These are phyloP conservation scores for Melanargia galathea DNA, from an alignment of 2,888 invertebrate genomes.

Conservation along the genomic window DNA sequence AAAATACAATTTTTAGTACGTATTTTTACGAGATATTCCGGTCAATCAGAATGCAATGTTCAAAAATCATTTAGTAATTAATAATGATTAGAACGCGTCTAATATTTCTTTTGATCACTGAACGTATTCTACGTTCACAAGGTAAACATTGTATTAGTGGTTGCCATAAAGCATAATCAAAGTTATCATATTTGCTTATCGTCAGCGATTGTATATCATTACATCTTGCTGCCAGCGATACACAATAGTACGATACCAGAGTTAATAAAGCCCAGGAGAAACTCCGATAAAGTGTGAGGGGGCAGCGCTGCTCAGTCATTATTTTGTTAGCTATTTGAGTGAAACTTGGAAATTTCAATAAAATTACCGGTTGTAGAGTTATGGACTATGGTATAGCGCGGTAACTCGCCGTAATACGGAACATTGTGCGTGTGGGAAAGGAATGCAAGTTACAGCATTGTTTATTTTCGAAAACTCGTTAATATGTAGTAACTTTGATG, in stretches of 20 bases:
- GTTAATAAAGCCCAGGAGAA: slow-evolving; percentile 72
- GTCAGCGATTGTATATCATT: slow-evolving; percentile 55
- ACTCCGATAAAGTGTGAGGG: slow-evolving; percentile 68
- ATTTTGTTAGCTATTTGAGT: slow-evolving; percentile 71
- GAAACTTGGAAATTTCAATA: slow-evolving; percentile 68
- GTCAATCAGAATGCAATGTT: too few species aligned
- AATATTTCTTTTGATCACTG: background rate
- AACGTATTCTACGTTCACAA: slow-evolving; percentile 9
- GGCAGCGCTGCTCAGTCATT: slow-evolving; percentile 63
- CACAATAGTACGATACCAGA: slow-evolving; percentile 65
- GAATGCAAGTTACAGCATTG: slow-evolving; percentile 34
- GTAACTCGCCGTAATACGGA: slow-evolving; percentile 33
- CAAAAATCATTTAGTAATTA: too few species aligned
- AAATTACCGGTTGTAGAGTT: slow-evolving; percentile 61
- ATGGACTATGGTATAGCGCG: slow-evolving; percentile 40
- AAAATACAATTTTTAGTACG: too few species aligned
- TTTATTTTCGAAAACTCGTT: slow-evolving; percentile 30
- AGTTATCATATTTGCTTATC: slow-evolving; percentile 51
- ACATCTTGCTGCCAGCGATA: slow-evolving; percentile 59
- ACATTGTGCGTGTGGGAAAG: slow-evolving; percentile 37
- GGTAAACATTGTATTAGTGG: slow-evolving; percentile 22
- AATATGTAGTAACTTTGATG: slow-evolving; percentile 22
- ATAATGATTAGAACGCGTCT: too few species aligned
- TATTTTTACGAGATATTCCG: too few species aligned
- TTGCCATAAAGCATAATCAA: slow-evolving; percentile 28